Evolutionary conservation across 2,888 invertebrate species (phyloP), one percentile per base, ranked within the genome.

Genomic region (Synergus umbraculus): DNA sequence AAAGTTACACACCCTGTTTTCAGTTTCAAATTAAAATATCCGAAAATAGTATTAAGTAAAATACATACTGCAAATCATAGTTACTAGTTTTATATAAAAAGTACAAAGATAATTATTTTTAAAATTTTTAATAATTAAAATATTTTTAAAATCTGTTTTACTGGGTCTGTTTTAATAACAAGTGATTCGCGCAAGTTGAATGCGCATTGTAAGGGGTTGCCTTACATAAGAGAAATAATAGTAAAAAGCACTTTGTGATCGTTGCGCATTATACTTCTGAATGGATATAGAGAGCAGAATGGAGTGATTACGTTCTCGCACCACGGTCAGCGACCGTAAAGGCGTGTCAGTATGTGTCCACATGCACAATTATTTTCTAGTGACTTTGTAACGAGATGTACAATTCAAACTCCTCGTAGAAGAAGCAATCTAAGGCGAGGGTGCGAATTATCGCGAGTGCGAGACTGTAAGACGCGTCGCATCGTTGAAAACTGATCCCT

Each of bases 281-380:
- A 73, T 73, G 54, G 73, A 54, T 54, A 54, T 54, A 73, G 54
- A 37, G 73, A 58, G 69, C 46, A 69, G 46, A 69, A 69, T 69
- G 54, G 73, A 73, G 54, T 54, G 54, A 54, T 54, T 73, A 73
- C 54, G 37, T 73, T 73, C 73, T 73, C 73, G 73, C 73, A 54
- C 73, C 73, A 73, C 73, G 73, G 73, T 54, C 73, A 73, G 73
- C 73, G 73, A 58, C 73, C 73, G 73, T 49, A 58, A 58, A 58
- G n/a, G 37, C 73, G 54, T 29, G 29, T 15, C 29, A 37, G 73
- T 69, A 10, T 73, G 73, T 73, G 73, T 10, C 7, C 43, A 73
- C 73, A 49, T 15, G 43, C 41, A 46, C 69, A 49, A 15, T 49
- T 54, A 7, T 54, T 69, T 73, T 73, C 37, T n/a, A 1, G 10